These are phyloP conservation scores for Zoanthus sansibaricus DNA, from an alignment of 92 coral and sea anemone species.

Conservation along the genomic window DNA sequence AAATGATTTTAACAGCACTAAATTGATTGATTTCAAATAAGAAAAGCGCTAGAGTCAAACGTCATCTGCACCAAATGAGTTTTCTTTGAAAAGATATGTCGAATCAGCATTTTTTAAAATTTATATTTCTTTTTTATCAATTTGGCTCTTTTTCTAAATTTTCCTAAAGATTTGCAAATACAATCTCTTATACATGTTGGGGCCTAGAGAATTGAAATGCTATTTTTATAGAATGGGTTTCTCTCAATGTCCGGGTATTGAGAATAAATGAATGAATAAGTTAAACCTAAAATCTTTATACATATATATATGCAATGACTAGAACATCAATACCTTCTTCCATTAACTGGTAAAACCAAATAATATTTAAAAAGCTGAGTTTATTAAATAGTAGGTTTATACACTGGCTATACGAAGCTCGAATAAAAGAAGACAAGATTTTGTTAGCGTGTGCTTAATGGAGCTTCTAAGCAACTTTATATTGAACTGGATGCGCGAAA, in stretches of 20 bases:
- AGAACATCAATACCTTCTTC: conserved; percentile 1
- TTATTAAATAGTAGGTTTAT: conserved; percentile 7
- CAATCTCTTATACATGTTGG: background rate
- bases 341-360: conserved; percentile 7
- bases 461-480: background rate
- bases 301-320: background rate
- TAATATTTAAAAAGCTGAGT: background rate
- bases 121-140: conserved; percentile 28
- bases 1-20: background rate
- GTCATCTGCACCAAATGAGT: conserved; percentile 10
- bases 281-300: background rate
- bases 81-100: background rate
- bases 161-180: conserved; percentile 2
- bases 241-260: background rate
- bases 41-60: background rate
- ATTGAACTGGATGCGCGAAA: too few species aligned
- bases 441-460: background rate
- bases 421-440: conserved; percentile 13
- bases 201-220: background rate
- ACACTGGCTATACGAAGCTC: background rate
- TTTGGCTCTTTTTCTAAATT: conserved; percentile 6
- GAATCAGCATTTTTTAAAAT: conserved; percentile 26
- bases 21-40: background rate
- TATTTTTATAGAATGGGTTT: conserved; percentile 35
- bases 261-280: background rate